Evolutionary conservation across 2,888 invertebrate genomes (phyloP).

Genomic region (Drosophila ezoana): DNA sequence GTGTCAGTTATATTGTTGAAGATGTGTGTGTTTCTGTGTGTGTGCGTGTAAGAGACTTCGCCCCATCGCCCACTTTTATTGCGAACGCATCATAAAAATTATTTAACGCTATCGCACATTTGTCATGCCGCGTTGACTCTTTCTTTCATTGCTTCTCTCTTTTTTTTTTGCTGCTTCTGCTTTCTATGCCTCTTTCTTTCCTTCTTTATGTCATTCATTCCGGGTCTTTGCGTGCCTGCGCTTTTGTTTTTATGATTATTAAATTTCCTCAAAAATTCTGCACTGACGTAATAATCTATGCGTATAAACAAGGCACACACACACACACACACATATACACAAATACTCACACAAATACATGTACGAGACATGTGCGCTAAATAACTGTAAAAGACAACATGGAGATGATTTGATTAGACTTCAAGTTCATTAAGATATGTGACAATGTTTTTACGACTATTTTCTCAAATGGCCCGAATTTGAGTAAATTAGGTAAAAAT

Average conservation of each 20-base stretch:
- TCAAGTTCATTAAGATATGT: conserved; percentile 51
- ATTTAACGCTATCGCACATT: conserved; percentile 79
- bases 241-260: conserved; percentile 74
- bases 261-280: conserved; percentile 67
- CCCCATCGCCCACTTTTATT: conserved; percentile 62
- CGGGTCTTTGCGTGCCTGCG: conserved; percentile 50
- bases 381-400: conserved; percentile 17
- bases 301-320: conserved; percentile 30
- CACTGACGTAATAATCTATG: conserved; percentile 69
- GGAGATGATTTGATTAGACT: conserved; percentile 60
- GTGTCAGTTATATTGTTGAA: conserved; percentile 33
- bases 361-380: conserved; percentile 12
- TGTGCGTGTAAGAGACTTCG: conserved; percentile 6
- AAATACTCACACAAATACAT: not conserved
- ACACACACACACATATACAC: conserved; percentile 13
- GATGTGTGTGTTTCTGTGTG: conserved; percentile 2
- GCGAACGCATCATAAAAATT: conserved; percentile 77
- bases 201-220: conserved; percentile 12
- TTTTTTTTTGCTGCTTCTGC: conserved; percentile 3
- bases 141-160: conserved; percentile 37
- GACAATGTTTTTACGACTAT: conserved; percentile 34
- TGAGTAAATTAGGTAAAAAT: conserved; percentile 19
- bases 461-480: conserved; percentile 7
- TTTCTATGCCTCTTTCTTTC: conserved; percentile 46
- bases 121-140: conserved; percentile 76